Evolutionary conservation across 2,797 vertebrate genomes (phyloP), one percentile per base, ranked within the genome.

Genomic region (Alfaro cultratus): DNA sequence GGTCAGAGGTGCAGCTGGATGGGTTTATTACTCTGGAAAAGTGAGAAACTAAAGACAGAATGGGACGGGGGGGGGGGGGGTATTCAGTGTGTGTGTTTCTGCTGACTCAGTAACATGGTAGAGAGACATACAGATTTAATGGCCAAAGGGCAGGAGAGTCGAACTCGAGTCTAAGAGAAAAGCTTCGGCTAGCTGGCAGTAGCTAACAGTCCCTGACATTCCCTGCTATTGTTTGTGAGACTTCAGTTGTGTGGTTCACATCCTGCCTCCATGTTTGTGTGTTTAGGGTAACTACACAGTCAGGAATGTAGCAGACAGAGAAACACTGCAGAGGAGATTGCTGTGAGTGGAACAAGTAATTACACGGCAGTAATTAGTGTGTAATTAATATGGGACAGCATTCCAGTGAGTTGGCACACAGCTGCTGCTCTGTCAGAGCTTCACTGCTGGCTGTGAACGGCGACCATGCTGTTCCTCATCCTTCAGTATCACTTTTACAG

Each of bases 61-160:
- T n/a, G n/a, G n/a, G n/a, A n/a, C n/a, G n/a, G n/a, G n/a, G n/a
- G n/a, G n/a, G n/a, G n/a, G n/a, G n/a, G n/a, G n/a, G n/a, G n/a
- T n/a, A n/a, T n/a, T n/a, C n/a, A n/a, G 46, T 47, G 49, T 51
- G 18, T 49, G 82, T 82, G 60, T 87, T 90, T 92, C 74, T 94
- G 95, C 94, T 94, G 95, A 95, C 88, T 62, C 60, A 94, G 93
- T 88, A 94, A 95, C 90, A 88, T 89, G 67, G 70, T 88, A 70
- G 73, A 88, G 88, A 91, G 84, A 93, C 92, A 93, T 92, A 87
- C 93, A 89, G 91, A 87, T 91, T 93, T 93, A 92, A 92, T 94
- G 87, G 87, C 81, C 78, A 67, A 75, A 83, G 81, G 80, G 83
- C 75, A 76, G 74, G 86, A 60, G 80, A 87, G 82, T 74, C 23